Base-by-base conservation (phyloP, 2,888 invertebrate genomes). In the Tenodera sinensis region DNA sequence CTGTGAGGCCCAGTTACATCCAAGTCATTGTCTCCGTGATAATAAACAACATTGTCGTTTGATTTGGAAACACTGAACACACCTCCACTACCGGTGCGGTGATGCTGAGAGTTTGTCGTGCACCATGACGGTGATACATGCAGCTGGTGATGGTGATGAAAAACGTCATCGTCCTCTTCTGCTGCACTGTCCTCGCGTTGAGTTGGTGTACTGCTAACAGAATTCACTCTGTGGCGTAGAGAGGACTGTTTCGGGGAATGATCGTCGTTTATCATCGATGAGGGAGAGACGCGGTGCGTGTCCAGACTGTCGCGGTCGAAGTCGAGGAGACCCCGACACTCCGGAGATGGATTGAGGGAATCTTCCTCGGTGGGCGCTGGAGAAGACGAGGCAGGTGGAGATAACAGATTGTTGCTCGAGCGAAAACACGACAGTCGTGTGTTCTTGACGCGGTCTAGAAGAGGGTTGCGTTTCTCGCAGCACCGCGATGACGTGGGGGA, bases 361-460 rank as follows among this genome's bases (percentile, higher is more conserved):
- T 28, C 42, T 27, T 54, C 86, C 28, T 28, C 28, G 9, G 28
- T 34, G 28, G 28, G 34, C 34, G 15, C 30, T 28, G 85, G 85
- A 27, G 42, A 42, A 15, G 85, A 15, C 27, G 54, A 42, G 47
- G 34, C 28, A 8, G 85, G 6, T 2, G 54, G 47, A n/a, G 85
- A 9, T 7, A 85, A 54, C 14, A 85, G 15, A 14, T 85, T 85
- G n/a, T 42, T 85, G 28, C 83, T 47, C 27, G 88, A 93, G 85
- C 92, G 92, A 92, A 96, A 96, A 92, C 96, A 96, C 47, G 96
- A 96, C 89, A 96, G 92, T 92, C 95, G 94, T 86, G 96, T 96
- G 92, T 96, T 96, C 92, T 96, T 96, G 8, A 96, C 96, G 92
- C 95, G 95, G 92, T 96, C 96, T 89, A 96, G 94, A 90, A 96